phyloP scores from a whole-genome alignment of 1,140 invertebrate species.

The Psix sp. region DNA sequence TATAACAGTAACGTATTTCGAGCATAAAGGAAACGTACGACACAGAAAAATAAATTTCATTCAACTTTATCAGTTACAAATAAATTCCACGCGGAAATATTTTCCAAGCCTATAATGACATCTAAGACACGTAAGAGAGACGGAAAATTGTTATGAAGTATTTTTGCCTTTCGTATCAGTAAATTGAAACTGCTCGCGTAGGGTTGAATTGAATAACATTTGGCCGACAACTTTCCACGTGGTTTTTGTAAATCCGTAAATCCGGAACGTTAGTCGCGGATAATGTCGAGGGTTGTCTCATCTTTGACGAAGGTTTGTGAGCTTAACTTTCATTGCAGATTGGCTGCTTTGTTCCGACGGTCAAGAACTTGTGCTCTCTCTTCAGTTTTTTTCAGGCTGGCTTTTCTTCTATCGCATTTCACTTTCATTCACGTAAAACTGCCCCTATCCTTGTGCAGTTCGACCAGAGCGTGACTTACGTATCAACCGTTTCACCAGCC shows the following conservation, averaged over 20 bases:
- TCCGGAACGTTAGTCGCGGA: conserved; percentile 34
- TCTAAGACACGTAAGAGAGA: no score
- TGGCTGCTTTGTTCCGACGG: conserved; percentile 45
- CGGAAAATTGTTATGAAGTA: no score
- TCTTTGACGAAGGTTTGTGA: conserved; percentile 47
- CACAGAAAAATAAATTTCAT: no score
- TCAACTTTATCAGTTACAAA: no score
- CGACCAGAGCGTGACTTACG: conserved; percentile 38
- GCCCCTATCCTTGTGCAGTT: conserved; percentile 36
- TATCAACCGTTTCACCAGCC: conserved; percentile 32
- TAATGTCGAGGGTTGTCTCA: conserved; percentile 27
- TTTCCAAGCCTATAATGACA: no score
- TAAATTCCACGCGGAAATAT: no score
- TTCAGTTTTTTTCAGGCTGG: conserved; percentile 14
- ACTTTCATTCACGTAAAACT: conserved; percentile 22
- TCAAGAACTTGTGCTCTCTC: conserved; percentile 33
- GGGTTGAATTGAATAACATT: conserved; percentile 30
- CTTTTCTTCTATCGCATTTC: conserved; percentile 33
- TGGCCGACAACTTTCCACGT: conserved; percentile 31
- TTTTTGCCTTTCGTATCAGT: no score
- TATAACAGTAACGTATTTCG: no score
- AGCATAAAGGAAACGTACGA: no score
- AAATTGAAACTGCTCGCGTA: no score
- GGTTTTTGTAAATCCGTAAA: conserved; percentile 32
- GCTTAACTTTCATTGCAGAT: conserved; percentile 35